Evolutionary conservation across 2,797 vertebrate species (phyloP).

Genomic region (Cirrhinus mrigala): DNA sequence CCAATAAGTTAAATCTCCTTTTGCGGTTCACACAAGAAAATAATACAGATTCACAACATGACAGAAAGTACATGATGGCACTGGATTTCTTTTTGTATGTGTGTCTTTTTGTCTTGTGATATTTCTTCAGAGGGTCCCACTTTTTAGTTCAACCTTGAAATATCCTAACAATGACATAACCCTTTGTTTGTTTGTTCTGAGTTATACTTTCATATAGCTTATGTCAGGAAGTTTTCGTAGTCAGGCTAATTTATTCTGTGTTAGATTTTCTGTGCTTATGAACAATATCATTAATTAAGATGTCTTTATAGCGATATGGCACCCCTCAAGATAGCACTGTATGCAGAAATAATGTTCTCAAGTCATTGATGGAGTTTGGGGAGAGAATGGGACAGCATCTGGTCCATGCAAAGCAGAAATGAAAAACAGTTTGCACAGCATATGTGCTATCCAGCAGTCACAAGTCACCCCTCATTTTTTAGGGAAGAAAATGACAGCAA

Average conservation of each 20-base stretch:
- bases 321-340: constrained; percentile 16
- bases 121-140: neutral
- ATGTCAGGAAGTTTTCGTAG: constrained; percentile 5
- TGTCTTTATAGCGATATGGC: neutral
- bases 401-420: constrained; percentile 45
- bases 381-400: constrained; percentile 52
- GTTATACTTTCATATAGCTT: neutral
- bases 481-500: constrained; percentile 57
- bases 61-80: neutral
- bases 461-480: constrained; percentile 49
- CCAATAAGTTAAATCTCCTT: neutral
- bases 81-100: neutral
- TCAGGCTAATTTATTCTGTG: constrained; percentile 36
- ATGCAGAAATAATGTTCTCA: constrained; percentile 17
- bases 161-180: neutral
- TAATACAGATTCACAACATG: neutral
- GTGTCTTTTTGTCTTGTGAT: neutral
- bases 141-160: neutral
- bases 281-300: constrained; percentile 48
- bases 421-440: constrained; percentile 58
- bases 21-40: neutral
- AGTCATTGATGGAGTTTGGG: constrained; percentile 53
- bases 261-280: constrained; percentile 43
- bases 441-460: constrained; percentile 54
- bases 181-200: neutral